A percentile compares a stretch with the other conserved stretches of the same genome.
These are phyloP conservation scores for Syngnathus acus DNA, from an alignment of 2,797 vertebrate genomes.

Conservation along the genomic window DNA sequence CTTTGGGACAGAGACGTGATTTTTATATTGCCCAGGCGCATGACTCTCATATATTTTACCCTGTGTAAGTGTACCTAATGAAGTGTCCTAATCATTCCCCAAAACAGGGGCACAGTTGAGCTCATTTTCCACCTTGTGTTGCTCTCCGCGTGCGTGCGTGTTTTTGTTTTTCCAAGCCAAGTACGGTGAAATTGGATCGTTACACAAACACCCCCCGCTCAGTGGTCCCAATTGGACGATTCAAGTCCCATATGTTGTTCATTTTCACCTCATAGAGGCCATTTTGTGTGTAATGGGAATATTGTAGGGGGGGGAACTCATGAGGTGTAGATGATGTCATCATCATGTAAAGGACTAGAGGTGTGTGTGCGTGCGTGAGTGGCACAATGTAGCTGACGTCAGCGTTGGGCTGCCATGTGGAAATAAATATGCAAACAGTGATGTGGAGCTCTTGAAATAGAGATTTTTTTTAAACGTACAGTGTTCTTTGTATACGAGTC, in stretches of 20 bases:
- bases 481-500: too few species aligned
- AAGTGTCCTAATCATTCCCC: not conserved
- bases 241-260: conserved; percentile 48
- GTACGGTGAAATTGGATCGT: not conserved
- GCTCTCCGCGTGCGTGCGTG: not conserved
- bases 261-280: conserved; percentile 24
- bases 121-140: not conserved
- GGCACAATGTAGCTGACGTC: conserved; percentile 24
- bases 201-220: not conserved
- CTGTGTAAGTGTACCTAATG: not conserved
- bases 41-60: too few species aligned
- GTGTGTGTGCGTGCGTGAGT: not conserved
- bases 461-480: too few species aligned
- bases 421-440: conserved; percentile 49
- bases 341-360: not conserved
- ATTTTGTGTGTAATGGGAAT: not conserved
- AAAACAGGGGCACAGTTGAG: not conserved
- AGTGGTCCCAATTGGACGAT: conserved; percentile 24
- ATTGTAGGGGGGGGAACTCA: not conserved
- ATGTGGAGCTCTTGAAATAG: conserved; percentile 10
- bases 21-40: too few species aligned
- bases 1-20: too few species aligned
- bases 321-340: conserved; percentile 8
- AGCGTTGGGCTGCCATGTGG: conserved; percentile 13
- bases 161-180: not conserved